Base-by-base conservation (phyloP, 1,140 invertebrate species). In the Bombus pyrosoma region DNA sequence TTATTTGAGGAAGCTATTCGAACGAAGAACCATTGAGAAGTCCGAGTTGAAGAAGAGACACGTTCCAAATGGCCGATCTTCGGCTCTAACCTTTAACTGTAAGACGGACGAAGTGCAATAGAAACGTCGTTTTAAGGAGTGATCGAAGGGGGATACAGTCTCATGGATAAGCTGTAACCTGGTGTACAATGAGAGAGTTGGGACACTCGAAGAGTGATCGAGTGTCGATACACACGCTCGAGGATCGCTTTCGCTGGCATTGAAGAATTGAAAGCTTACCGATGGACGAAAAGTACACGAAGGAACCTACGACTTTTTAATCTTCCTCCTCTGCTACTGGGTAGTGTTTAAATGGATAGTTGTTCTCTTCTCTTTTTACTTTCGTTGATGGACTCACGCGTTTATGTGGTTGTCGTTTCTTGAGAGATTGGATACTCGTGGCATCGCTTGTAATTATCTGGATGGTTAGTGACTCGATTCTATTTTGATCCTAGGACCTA, bases 101-200 rank as follows among this genome's bases (percentile, higher is more conserved):
- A 72, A 62, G 47, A 84, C 47, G 53, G 79, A 80, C 47, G 77
- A 75, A 81, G 84, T 85, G 84, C 84, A 85, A 85, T 85, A 85
- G 84, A 85, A 74, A 73, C 62, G 62, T 80, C 75, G 77, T 75
- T 73, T 81, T n/a, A 81, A 79, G 37, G 43, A n/a, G n/a, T 39
- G 78, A 75, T 47, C 34, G 84, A 85, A n/a, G 43, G 62, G 77
- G 53, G 72, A 53, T 41, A 47, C 32, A 22, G n/a, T 39, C 18
- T 32, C 68, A 64, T 81, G 43, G 77, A 73, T 79, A 73, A 66
- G 43, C 47, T 75, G 72, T 81, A 69, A 85, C 71, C 47, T n/a
- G 71, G 72, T 85, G 79, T 81, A 85, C 71, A 85, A 74, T 74
- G 62, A 69, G 47, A 73, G 66, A 34, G 59, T 62, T 37, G 71